Evolutionary conservation across 1,140 invertebrate species (phyloP).

Genomic region (Ostrea denselamellosa): DNA sequence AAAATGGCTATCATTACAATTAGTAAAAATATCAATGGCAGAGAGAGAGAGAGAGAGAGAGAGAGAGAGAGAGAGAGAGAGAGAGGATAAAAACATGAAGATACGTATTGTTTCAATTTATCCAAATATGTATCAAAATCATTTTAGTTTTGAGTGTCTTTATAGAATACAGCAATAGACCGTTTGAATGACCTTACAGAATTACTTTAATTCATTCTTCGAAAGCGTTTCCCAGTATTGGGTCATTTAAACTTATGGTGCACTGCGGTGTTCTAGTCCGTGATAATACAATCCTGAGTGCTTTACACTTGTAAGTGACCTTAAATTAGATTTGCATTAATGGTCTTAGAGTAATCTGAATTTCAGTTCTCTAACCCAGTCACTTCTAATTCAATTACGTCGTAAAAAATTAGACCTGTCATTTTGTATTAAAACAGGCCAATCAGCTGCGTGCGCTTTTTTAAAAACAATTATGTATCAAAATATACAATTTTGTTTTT

Average conservation of each 20-base stretch:
- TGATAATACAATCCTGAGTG: not conserved
- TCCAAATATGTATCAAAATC: no score
- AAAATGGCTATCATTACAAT: no score
- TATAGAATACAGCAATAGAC: no score
- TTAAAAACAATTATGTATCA: not conserved
- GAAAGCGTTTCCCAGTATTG: not conserved
- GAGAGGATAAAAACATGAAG: no score
- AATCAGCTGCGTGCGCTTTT: not conserved
- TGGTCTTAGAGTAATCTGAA: not conserved
- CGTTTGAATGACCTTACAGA: not conserved
- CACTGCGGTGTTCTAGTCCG: not conserved
- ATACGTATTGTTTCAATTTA: no score
- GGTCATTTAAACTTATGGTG: not conserved
- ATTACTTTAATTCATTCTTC: constrained; percentile 36
- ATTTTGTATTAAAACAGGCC: no score
- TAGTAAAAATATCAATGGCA: no score
- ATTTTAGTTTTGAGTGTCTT: no score
- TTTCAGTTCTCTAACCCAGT: not conserved
- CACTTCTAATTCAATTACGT: not conserved
- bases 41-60: no score
- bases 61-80: no score
- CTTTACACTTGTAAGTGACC: not conserved
- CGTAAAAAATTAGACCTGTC: not conserved
- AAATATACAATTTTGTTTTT: not conserved
- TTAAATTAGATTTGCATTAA: constrained; percentile 4